A percentile compares a stretch with the other conserved stretches of the same genome.
Evolutionary conservation across 2,797 vertebrate species (phyloP).

Genomic region (Nothura maculosa): DNA sequence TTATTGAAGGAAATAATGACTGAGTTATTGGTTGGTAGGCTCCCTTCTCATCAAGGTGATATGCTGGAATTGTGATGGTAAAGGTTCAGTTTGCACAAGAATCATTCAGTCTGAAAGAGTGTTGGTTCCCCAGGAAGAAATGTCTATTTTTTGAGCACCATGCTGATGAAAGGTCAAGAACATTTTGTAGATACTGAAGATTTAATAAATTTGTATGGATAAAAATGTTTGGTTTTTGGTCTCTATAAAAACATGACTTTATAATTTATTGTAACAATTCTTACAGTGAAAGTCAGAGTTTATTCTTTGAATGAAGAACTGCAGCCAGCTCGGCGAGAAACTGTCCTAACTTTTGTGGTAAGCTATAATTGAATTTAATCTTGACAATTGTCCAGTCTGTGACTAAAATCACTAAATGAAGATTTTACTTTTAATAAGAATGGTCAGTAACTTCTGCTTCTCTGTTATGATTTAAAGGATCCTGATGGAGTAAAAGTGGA

Average conservation of each 20-base stretch:
- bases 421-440: neutral
- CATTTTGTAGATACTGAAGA: neutral
- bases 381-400: neutral
- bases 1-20: neutral
- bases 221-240: neutral
- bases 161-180: neutral
- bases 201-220: neutral
- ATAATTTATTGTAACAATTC: conserved; percentile 28
- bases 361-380: conserved; percentile 6
- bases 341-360: conserved; percentile 89
- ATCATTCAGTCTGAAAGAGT: neutral
- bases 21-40: neutral
- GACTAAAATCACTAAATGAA: neutral
- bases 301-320: conserved; percentile 93
- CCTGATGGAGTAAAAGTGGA: conserved; percentile 87
- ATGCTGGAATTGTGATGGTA: neutral
- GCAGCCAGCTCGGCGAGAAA: conserved; percentile 85
- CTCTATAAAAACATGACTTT: neutral
- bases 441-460: neutral
- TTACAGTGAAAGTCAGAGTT: conserved; percentile 91
- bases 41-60: neutral
- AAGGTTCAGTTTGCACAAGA: neutral
- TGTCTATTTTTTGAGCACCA: no score
- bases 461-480: conserved; percentile 83
- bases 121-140: neutral